Conservation (phyloP, 2,113 vertebrate genomes). For the Glareola pratincola region DNA sequence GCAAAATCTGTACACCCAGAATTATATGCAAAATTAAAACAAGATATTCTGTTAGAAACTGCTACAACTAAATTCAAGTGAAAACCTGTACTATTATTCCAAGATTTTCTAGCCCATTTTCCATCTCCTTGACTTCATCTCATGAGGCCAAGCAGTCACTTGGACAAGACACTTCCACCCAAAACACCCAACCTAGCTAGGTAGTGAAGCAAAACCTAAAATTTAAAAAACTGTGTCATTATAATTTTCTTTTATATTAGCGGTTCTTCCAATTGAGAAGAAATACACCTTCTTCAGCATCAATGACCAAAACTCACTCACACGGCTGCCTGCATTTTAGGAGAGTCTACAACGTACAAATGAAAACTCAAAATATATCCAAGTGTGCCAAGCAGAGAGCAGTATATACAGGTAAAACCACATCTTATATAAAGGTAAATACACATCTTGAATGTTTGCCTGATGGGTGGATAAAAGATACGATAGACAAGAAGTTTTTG, state of each 20-base stretch:
- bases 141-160: background rate
- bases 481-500: background rate
- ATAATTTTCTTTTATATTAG: background rate
- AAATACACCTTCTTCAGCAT: background rate
- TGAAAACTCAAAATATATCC: background rate
- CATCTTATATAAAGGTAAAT: background rate
- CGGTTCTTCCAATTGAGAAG: background rate
- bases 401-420: background rate
- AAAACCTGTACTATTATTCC: background rate
- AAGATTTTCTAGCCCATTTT: background rate
- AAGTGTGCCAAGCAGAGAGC: background rate
- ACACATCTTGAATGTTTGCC: background rate
- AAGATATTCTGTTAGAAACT: background rate
- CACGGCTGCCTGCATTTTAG: fast-evolving
- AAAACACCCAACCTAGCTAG: background rate
- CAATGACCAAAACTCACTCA: background rate
- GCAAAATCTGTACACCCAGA: background rate
- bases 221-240: background rate
- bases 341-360: background rate
- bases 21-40: background rate
- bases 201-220: background rate
- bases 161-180: background rate
- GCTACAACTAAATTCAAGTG: background rate
- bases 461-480: background rate
- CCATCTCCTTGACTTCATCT: background rate